Conservation (phyloP, 2,888 invertebrate species). For the Microctonus aethiopoides region DNA sequence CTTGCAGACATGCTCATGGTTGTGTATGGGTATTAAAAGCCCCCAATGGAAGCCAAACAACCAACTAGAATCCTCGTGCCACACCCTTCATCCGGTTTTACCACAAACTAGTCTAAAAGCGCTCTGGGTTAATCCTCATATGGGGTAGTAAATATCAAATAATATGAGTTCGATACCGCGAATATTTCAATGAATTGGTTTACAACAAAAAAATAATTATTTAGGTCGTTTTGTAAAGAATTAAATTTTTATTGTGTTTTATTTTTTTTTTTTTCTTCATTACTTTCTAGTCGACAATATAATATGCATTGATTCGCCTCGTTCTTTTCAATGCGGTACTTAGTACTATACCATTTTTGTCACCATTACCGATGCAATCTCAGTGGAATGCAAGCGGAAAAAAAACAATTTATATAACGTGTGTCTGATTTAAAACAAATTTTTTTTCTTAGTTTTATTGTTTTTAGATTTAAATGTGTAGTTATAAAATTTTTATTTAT, state of each 20-base stretch:
- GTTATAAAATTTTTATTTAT: too few relatives aligned
- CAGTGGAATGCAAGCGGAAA: too few relatives aligned
- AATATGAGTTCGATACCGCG: not conserved
- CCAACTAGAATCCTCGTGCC: not conserved
- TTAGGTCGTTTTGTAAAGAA: not conserved
- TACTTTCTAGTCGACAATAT: not conserved
- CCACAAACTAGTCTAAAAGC: not conserved
- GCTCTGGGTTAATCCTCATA: not conserved
- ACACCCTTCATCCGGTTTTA: not conserved
- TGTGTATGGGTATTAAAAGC: slow-evolving; percentile 1
- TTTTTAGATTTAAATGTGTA: too few relatives aligned
- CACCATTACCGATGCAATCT: not conserved
- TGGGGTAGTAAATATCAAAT: not conserved
- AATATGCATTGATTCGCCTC: not conserved
- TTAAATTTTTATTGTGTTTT: not conserved
- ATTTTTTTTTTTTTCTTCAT: not conserved
- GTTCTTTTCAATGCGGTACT: not conserved
- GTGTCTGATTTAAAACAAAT: too few relatives aligned
- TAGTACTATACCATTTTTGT: not conserved
- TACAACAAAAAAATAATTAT: not conserved
- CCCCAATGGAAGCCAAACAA: not conserved
- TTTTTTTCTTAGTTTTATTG: too few relatives aligned
- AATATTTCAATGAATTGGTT: not conserved
- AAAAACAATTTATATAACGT: too few relatives aligned
- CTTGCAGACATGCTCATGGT: not conserved